These are phyloP conservation scores for Sturmia bella DNA, from an alignment of 2,888 invertebrate species.

Conservation along the genomic window DNA sequence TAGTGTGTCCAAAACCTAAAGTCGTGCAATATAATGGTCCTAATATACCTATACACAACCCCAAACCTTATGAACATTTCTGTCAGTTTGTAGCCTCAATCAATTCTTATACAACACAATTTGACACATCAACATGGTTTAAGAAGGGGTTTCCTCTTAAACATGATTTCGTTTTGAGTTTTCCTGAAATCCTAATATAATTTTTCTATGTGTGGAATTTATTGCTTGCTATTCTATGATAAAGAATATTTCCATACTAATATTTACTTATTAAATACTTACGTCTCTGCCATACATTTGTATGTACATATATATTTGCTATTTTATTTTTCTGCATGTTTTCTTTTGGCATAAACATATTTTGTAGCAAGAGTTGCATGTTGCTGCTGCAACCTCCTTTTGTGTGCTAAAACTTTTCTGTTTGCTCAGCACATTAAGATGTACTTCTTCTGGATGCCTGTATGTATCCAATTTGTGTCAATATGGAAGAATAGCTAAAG, in stretches of 20 bases:
- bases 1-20: no score
- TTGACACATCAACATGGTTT: no score
- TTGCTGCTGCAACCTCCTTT: slow-evolving; percentile 53
- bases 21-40: no score
- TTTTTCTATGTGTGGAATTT: slow-evolving; percentile 32
- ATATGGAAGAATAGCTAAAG: no score
- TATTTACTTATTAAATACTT: no score
- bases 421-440: slow-evolving; percentile 50
- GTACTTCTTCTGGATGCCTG: slow-evolving; percentile 28
- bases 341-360: slow-evolving; percentile 40
- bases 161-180: slow-evolving; percentile 18
- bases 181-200: slow-evolving; percentile 24
- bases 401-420: slow-evolving; percentile 32
- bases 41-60: no score
- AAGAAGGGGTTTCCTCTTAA: no score
- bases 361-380: slow-evolving; percentile 47
- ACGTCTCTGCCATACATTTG: no score
- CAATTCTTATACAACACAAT: not conserved
- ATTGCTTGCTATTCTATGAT: slow-evolving; percentile 45
- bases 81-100: not conserved
- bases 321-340: slow-evolving; percentile 14
- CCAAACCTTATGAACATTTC: no score
- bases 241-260: no score
- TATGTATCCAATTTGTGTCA: slow-evolving; percentile 21
- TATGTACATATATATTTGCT: not conserved